These are phyloP conservation scores for Calliphora vicina DNA, from an alignment of 1,140 invertebrate genomes.

Conservation along the genomic window DNA sequence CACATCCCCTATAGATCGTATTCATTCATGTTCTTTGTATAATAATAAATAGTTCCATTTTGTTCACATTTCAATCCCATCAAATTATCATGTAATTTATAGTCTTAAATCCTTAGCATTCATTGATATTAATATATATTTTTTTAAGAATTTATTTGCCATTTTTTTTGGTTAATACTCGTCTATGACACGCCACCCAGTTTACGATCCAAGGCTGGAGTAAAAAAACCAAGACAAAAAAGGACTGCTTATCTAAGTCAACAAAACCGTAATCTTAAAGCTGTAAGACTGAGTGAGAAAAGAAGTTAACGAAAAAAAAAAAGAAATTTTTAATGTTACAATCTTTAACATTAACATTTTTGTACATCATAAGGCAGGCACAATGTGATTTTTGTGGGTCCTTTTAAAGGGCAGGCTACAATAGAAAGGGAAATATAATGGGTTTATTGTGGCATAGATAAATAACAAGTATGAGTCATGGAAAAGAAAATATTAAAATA, in stretches of 20 bases:
- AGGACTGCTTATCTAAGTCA: neutral
- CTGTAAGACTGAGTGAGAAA: neutral
- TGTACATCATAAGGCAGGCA: neutral
- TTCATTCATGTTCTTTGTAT: no score
- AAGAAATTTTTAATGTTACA: conserved; percentile 12
- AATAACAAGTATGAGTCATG: no score
- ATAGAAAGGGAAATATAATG: no score
- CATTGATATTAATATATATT: neutral
- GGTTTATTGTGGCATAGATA: no score
- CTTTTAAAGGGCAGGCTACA: no score
- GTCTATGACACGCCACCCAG: neutral
- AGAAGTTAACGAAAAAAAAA: neutral
- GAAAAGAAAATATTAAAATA: no score
- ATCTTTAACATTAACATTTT: conserved; percentile 6
- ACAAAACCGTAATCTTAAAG: neutral
- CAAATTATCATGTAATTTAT: conserved; percentile 26
- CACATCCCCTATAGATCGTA: no score
- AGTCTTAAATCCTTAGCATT: neutral
- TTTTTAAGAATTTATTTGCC: neutral
- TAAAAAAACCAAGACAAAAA: neutral
- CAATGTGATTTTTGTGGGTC: neutral
- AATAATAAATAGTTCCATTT: neutral
- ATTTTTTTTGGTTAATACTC: neutral
- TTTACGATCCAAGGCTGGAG: no score
- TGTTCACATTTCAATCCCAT: neutral